These are phyloP conservation scores for Anas platyrhynchos DNA, from an alignment of 2,113 vertebrate species.

Conservation along the genomic window DNA sequence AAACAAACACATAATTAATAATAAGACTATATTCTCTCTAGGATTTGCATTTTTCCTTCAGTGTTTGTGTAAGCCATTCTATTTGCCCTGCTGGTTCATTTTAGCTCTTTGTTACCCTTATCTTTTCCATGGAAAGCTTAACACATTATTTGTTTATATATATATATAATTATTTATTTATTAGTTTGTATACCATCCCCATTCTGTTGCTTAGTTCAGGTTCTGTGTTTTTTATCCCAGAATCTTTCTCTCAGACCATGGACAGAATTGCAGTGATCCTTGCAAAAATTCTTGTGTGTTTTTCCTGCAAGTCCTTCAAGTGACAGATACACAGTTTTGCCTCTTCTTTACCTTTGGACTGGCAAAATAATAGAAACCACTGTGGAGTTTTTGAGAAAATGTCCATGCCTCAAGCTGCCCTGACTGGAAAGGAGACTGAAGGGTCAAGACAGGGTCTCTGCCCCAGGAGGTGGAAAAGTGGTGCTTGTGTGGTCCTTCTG, in stretches of 20 bases:
- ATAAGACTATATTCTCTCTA: background rate
- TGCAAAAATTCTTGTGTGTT: background rate
- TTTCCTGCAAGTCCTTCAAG: background rate
- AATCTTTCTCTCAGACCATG: background rate
- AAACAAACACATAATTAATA: background rate
- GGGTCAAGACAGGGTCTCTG: background rate
- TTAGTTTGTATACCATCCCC: background rate
- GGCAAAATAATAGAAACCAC: background rate
- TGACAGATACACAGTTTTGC: background rate
- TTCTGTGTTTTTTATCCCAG: accelerated
- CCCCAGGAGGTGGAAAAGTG: background rate
- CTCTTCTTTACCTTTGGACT: background rate
- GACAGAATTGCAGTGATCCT: background rate
- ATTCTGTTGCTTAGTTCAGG: background rate
- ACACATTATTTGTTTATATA: background rate
- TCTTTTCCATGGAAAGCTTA: background rate
- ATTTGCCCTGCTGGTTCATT: background rate
- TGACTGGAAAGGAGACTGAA: background rate
- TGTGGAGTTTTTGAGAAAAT: background rate
- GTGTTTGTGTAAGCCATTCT: background rate
- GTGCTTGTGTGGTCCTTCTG: background rate
- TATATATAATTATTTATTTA: background rate
- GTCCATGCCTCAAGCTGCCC: background rate
- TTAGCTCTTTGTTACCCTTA: background rate
- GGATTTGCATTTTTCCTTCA: slow-evolving; percentile 4